Conservation (phyloP, 2,888 invertebrate species). For the Platycnemis pennipes region DNA sequence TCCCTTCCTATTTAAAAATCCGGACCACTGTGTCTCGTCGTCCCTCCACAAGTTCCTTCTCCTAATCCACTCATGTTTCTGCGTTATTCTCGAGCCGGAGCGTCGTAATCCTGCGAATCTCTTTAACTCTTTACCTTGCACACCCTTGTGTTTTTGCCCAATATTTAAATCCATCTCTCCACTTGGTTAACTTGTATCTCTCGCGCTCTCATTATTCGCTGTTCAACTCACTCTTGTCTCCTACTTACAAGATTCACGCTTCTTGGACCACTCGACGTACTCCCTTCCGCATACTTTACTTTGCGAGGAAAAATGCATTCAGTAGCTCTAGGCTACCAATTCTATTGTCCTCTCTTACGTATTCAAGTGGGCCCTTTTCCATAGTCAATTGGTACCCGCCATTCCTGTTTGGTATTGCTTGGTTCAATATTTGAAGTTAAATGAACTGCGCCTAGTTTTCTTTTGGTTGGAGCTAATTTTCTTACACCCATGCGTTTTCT, state of each 20-base stretch:
- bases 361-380: not conserved
- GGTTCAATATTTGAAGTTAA: no score
- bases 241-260: not conserved
- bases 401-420: not conserved
- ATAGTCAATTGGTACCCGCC: no score
- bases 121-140: not conserved
- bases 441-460: not conserved
- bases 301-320: not conserved
- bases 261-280: not conserved
- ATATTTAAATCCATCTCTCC: not conserved
- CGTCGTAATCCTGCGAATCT: not conserved
- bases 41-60: constrained; percentile 8
- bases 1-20: not conserved
- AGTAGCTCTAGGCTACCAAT: not conserved
- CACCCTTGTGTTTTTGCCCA: not conserved
- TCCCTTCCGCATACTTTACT: not conserved
- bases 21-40: constrained; percentile 36
- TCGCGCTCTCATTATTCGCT: not conserved
- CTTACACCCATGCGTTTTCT: not conserved
- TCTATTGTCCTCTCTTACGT: not conserved
- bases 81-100: not conserved
- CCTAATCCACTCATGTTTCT: constrained; percentile 58
- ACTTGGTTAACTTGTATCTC: not conserved
- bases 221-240: not conserved
- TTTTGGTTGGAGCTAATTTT: not conserved